These are phyloP conservation scores for Melolontha melolontha DNA, from an alignment of 2,888 invertebrate species.

Conservation along the genomic window DNA sequence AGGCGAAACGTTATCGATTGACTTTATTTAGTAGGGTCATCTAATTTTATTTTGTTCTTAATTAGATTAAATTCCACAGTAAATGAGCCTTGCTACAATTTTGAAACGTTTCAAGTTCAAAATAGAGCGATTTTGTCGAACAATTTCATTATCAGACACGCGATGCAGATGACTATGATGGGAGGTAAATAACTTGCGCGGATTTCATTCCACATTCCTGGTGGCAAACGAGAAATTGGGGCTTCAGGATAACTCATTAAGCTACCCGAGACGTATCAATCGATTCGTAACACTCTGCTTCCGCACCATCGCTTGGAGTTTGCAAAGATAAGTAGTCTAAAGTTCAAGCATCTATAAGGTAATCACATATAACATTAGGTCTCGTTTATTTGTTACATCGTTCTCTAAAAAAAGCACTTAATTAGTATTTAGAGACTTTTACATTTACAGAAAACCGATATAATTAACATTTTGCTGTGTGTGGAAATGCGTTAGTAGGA, in stretches of 20 bases:
- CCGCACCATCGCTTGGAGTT: neutral
- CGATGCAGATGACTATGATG: slow-evolving; percentile 11
- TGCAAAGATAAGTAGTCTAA: no score
- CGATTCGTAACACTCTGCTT: slow-evolving; percentile 8
- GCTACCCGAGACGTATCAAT: slow-evolving; percentile 25
- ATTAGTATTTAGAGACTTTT: no score
- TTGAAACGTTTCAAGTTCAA: slow-evolving; percentile 31
- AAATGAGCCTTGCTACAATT: slow-evolving; percentile 2
- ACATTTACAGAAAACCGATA: no score
- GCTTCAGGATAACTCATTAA: slow-evolving; percentile 24
- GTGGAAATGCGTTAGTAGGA: no score
- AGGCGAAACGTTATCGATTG: no score
- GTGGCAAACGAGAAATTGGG: slow-evolving; percentile 21
- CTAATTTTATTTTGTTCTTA: neutral
- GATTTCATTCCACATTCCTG: slow-evolving; percentile 12
- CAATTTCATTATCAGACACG: slow-evolving; percentile 6
- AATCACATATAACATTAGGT: no score
- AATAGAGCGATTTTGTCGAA: slow-evolving; percentile 24
- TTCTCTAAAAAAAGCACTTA: no score
- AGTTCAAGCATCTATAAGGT: no score
- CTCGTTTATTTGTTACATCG: no score
- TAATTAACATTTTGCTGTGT: no score
- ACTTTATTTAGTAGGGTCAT: no score
- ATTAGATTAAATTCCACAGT: slow-evolving; percentile 1
- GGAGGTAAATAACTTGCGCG: slow-evolving; percentile 12